phyloP scores from a whole-genome alignment of 1,140 invertebrate species.

The Mamestra configurata region DNA sequence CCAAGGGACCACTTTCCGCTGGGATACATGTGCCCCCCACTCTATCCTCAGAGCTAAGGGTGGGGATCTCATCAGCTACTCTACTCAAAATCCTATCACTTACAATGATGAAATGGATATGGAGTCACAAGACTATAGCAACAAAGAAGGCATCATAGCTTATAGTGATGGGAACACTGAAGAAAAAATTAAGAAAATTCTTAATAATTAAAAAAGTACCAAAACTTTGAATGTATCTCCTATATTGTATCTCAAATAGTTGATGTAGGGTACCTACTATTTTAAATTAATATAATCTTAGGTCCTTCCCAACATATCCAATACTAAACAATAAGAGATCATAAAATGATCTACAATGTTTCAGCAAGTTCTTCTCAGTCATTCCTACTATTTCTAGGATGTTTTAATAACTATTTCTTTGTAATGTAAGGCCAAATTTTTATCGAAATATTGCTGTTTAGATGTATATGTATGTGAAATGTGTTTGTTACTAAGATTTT shows the following conservation, averaged over 20 bases:
- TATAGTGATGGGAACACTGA: slow-evolving; percentile 63
- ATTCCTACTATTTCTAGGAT: not conserved
- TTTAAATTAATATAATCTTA: no score
- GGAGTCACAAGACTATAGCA: slow-evolving; percentile 73
- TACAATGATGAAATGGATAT: slow-evolving; percentile 71
- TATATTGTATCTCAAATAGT: not conserved
- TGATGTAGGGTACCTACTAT: no score
- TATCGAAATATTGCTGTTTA: slow-evolving; percentile 22
- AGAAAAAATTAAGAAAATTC: slow-evolving; percentile 65
- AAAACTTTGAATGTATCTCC: not conserved
- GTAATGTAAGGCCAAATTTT: not conserved
- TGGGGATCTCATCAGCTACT: slow-evolving; percentile 70
- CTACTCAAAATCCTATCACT: slow-evolving; percentile 62
- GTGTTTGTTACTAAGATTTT: not conserved
- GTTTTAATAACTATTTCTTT: not conserved
- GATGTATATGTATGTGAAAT: not conserved
- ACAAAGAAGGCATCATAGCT: slow-evolving; percentile 78
- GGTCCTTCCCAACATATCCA: no score
- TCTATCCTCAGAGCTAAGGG: slow-evolving; percentile 90
- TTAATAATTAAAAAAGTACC: slow-evolving; percentile 18
- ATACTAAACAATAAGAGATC: not conserved
- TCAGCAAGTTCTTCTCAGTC: not conserved
- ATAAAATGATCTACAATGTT: not conserved
- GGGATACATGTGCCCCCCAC: slow-evolving; percentile 96
- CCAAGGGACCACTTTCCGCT: slow-evolving; percentile 93